Conservation (phyloP, 2,113 vertebrate genomes). For the Junco hyemalis region DNA sequence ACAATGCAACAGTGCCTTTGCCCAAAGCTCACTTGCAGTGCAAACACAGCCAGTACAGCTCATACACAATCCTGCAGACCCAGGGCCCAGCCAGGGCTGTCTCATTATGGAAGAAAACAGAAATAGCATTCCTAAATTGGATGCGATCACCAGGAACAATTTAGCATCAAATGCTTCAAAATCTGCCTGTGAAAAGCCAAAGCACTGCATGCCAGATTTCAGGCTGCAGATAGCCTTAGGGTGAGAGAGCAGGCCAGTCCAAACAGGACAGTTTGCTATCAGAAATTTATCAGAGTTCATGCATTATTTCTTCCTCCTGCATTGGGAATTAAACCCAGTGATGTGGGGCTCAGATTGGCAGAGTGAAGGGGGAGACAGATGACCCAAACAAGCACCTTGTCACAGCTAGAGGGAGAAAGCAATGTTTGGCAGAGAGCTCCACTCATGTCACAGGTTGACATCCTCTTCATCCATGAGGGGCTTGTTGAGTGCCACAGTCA, state of each 20-base stretch:
- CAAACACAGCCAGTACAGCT: not conserved
- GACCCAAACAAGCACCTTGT: not conserved
- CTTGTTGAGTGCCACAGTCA: not conserved
- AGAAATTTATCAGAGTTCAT: not conserved
- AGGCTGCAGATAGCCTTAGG: not conserved
- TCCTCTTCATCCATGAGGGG: not conserved
- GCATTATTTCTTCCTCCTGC: not conserved
- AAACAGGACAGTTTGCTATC: not conserved
- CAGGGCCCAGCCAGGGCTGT: not conserved
- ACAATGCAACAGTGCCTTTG: not conserved
- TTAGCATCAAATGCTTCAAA: not conserved
- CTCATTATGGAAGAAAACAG: not conserved
- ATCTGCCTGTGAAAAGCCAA: not conserved
- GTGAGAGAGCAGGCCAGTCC: not conserved
- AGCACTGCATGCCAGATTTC: not conserved
- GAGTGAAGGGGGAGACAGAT: accelerated
- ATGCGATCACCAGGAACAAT: not conserved
- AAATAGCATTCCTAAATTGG: not conserved
- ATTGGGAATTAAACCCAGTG: not conserved
- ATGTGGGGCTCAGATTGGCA: not conserved
- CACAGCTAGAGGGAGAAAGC: not conserved
- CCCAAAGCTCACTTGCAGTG: not conserved
- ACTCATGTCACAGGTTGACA: not conserved
- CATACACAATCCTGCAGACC: not conserved
- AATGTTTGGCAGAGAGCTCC: not conserved